These are phyloP conservation scores for Thalpophila matura DNA, from an alignment of 2,888 invertebrate genomes.

Conservation along the genomic window DNA sequence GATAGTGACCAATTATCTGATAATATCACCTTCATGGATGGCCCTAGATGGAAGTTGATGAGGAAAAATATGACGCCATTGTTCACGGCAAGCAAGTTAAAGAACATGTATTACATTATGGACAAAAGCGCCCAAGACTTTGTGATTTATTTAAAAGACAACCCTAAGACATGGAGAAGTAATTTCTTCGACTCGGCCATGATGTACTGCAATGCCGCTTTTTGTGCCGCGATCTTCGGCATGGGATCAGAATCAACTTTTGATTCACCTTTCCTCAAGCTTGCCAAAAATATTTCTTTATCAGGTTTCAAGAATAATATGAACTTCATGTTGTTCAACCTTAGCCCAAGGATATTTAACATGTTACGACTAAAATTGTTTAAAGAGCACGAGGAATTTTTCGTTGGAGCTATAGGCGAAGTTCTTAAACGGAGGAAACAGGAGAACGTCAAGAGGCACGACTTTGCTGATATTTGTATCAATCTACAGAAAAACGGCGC, in stretches of 20 bases:
- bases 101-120: conserved; percentile 80
- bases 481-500: conserved; percentile 71
- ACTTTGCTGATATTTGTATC: conserved; percentile 77
- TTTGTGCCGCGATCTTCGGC: conserved; percentile 78
- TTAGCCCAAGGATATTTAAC: conserved; percentile 57
- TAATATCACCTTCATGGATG: conserved; percentile 71
- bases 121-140: conserved; percentile 74
- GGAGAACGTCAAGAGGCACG: conserved; percentile 70
- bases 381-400: conserved; percentile 72
- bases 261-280: conserved; percentile 73
- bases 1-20: conserved; percentile 69
- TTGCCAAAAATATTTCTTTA: conserved; percentile 61
- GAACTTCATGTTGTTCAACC: conserved; percentile 56
- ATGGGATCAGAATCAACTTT: conserved; percentile 74
- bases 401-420: conserved; percentile 73
- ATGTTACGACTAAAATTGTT: conserved; percentile 68
- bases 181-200: conserved; percentile 54
- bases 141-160: conserved; percentile 64
- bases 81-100: conserved; percentile 77
- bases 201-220: conserved; percentile 70
- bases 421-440: conserved; percentile 69
- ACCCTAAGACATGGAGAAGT: conserved; percentile 63
- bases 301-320: conserved; percentile 43
- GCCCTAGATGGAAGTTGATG: conserved; percentile 77
- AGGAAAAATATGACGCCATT: conserved; percentile 78